Percentiles rank a stretch among this genome's conserved stretches.
Evolutionary conservation across 2,888 invertebrate genomes (phyloP).

Genomic region (Amphipyra berbera): DNA sequence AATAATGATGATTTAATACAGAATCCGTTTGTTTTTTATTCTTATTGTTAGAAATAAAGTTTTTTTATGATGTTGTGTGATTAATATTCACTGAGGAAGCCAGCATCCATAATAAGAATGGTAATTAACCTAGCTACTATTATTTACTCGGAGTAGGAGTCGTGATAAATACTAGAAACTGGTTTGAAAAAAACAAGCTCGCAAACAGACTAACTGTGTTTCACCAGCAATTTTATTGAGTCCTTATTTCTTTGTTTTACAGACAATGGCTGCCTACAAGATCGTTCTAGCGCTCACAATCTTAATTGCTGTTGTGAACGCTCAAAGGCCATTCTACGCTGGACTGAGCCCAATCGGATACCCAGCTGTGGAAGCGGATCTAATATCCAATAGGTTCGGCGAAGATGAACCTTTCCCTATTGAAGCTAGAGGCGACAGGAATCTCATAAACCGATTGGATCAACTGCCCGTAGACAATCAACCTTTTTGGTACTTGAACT

Average conservation of each 20-base stretch:
- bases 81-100: background rate
- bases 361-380: constrained; percentile 84
- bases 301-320: constrained; percentile 70
- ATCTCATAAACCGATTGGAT: constrained; percentile 48
- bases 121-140: background rate
- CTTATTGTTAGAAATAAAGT: no score
- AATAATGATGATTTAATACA: no score
- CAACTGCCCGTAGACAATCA: constrained; percentile 41
- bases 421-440: constrained; percentile 79
- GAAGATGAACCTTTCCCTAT: constrained; percentile 85
- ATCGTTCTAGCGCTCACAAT: constrained; percentile 66
- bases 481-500: constrained; percentile 55
- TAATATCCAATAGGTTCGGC: constrained; percentile 87
- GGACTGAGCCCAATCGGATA: constrained; percentile 90
- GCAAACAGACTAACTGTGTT: background rate
- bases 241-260: constrained; percentile 56
- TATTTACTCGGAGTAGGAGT: background rate
- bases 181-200: constrained; percentile 20
- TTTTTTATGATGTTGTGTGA: background rate
- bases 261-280: constrained; percentile 71
- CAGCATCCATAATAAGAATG: background rate
- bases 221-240: constrained; percentile 22
- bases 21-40: no score
- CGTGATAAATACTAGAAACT: constrained; percentile 8
- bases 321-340: constrained; percentile 92